Conservation (phyloP, 2,888 invertebrate genomes). For the Glaucopsyche alexis region DNA sequence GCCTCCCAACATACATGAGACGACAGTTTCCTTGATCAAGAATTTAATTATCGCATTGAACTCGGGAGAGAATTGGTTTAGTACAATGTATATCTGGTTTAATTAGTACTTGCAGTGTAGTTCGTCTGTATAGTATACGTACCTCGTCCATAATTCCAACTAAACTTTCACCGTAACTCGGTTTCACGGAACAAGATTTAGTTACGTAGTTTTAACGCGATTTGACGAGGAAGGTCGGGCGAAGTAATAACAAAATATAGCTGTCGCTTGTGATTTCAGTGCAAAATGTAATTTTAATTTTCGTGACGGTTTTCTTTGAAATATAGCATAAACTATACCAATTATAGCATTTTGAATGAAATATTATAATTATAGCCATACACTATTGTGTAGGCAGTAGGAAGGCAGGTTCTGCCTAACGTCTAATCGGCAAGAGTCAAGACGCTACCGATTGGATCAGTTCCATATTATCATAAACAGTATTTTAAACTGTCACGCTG, state of each 20-base stretch:
- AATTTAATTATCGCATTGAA: neutral
- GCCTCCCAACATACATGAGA: neutral
- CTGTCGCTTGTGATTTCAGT: neutral
- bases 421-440: too few relatives aligned
- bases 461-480: too few relatives aligned
- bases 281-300: neutral
- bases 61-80: neutral
- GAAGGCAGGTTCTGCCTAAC: too few relatives aligned
- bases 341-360: neutral
- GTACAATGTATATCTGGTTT: conserved; percentile 5
- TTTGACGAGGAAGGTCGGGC: conserved; percentile 2
- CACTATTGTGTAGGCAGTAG: too few relatives aligned
- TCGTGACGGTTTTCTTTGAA: neutral
- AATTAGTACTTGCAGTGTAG: conserved; percentile 9
- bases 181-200: conserved; percentile 25
- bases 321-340: neutral
- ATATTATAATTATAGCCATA: neutral
- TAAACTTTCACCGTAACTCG: conserved; percentile 12
- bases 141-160: neutral
- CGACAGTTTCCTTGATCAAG: neutral
- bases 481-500: too few relatives aligned
- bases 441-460: too few relatives aligned
- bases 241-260: conserved; percentile 11
- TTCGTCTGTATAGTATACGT: neutral
- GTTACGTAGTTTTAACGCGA: conserved; percentile 8